Base-by-base conservation (phyloP, 2,888 invertebrate genomes). In the Drosophila mercatorum region DNA sequence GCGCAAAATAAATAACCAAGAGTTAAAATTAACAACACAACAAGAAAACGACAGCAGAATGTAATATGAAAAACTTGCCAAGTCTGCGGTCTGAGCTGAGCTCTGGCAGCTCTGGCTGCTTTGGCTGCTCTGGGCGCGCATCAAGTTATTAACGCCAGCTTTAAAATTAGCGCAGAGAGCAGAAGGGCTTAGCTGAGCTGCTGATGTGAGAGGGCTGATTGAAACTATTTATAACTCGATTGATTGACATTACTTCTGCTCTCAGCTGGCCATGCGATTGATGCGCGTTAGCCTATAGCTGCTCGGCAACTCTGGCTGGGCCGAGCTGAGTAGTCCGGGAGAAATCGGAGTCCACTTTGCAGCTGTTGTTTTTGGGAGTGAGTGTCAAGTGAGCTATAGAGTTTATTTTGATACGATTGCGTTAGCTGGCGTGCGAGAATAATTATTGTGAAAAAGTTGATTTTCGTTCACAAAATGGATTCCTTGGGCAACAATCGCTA, bases 71-170 rank as follows among this genome's bases (percentile, higher is more conserved):
- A 68, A 68, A 62, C 47, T 65, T 53, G 38, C 52, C 36, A 31
- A 78, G 66, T 67, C 74, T 68, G 68, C 64, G 75, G 69, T 62
- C 57, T 36, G 51, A 36, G 34, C 51, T 22, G 17, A 2, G 34
- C 34, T 34, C 22, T 22, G 22, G 22, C 1, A 1, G 22, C 22
- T 22, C 2, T 22, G 22, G 22, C 17, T 17, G 34, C 34, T 34
- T 1, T 22, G 22, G 22, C 1, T 22, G 22, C 22, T 22, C 2
- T 22, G 22, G 22, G 22, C 22, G 22, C 22, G 22, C 22, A 22
- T 22, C 10, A 26, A 11, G 7, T 61, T 74, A 74, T 74, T 41
- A 57, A 26, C 41, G 22, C 31, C 26, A 52, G 44, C 38, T 17
- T 47, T 63, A 34, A 51, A 64, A 51, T 26, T 49, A 36, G 34